Evolutionary conservation across 1,140 invertebrate genomes (phyloP), one percentile per base, ranked within the genome.

Genomic region (Tribolium madens): DNA sequence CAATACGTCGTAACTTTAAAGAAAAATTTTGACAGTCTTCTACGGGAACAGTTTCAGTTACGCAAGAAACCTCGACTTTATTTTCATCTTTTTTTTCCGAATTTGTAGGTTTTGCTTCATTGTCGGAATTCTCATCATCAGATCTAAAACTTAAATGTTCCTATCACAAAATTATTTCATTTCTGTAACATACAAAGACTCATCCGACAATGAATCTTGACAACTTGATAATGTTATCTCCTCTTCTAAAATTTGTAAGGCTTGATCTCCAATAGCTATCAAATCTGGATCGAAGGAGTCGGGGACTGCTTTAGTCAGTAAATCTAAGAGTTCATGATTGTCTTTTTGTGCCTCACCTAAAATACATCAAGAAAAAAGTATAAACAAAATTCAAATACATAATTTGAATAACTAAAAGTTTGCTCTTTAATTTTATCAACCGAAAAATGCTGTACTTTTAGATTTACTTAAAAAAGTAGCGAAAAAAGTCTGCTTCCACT

Each of bases 291-390:
- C 17, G 0, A 3, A 3, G 2, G 36, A 42, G 7, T 42, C 36
- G 21, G 13, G 26, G 2, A 13, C 31, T 7, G 12, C 26, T 64
- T 64, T 64, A 33, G n/a, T 64, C 26, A 64, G 9, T 33, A 64
- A 64, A 12, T 33, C 57, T 33, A 64, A 26, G 36, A 64, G 57
- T 26, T 36, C 57, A 12, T 64, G 10, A 18, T 64, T 64, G 21
- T 64, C 21, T 26, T 26, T 5, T 26, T 26, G 21, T 26, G 3
- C 21, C 0, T 5, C 3, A 26, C 2, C 21, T 26, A 26, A 26
- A 26, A 26, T 26, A 26, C 21, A n/a, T n/a, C n/a, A n/a, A n/a
- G n/a, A n/a, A n/a, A n/a, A n/a, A n/a, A n/a, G n/a, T n/a, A n/a
- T n/a, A n/a, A n/a, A n/a, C 26, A 31, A 31, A 31, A 3, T 31